A percentile compares a stretch with the other conserved stretches of the same genome.
Conservation (phyloP, 2,113 vertebrate genomes). For the Petromus typicus region DNA sequence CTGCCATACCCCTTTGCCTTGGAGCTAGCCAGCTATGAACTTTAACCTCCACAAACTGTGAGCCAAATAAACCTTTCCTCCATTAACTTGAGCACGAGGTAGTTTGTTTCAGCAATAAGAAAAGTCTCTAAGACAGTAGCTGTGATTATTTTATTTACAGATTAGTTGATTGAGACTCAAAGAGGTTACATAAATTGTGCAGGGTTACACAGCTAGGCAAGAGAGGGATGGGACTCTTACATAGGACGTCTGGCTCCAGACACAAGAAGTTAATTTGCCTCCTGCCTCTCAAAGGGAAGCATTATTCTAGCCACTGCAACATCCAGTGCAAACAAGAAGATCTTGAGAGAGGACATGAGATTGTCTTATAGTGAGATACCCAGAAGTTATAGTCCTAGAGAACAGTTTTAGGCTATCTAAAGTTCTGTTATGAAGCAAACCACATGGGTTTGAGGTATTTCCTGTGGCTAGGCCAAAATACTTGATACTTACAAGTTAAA, state of each 20-base stretch:
- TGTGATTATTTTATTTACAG: background rate
- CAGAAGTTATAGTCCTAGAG: background rate
- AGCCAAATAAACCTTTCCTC: background rate
- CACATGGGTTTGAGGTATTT: background rate
- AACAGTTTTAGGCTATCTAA: background rate
- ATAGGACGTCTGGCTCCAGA: background rate
- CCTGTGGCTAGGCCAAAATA: background rate
- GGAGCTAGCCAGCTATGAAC: background rate
- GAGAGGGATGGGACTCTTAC: background rate
- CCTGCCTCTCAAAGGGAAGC: background rate
- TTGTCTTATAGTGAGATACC: background rate
- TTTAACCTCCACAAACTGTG: background rate
- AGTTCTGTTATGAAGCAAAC: background rate
- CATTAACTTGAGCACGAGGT: background rate
- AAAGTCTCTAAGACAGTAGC: background rate
- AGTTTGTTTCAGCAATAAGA: background rate
- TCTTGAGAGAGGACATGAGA: background rate
- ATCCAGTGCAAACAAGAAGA: background rate
- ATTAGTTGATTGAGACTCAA: background rate
- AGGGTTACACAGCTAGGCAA: background rate
- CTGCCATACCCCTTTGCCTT: background rate
- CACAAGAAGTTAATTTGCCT: background rate
- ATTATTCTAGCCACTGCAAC: background rate
- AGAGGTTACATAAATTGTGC: background rate
- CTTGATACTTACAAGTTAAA: background rate